phyloP scores from a whole-genome alignment of 2,888 invertebrate species.

The Oligia latruncula region DNA sequence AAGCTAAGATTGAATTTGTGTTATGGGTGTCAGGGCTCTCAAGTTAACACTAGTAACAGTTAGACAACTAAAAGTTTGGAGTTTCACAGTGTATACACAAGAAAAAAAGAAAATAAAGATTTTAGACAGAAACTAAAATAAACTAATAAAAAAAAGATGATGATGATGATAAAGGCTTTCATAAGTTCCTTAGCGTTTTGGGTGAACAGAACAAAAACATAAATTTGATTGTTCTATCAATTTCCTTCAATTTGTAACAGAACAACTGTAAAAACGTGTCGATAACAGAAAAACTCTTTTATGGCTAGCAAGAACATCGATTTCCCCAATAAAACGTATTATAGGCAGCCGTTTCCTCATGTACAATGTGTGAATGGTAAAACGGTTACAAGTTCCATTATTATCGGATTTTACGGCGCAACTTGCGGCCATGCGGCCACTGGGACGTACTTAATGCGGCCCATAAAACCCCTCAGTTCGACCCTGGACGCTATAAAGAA shows the following conservation, averaged over 20 bases:
- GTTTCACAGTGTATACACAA: too few species aligned
- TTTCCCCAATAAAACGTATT: slow-evolving; percentile 34
- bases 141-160: not conserved
- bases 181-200: not conserved
- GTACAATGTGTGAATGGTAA: slow-evolving; percentile 53
- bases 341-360: slow-evolving; percentile 38
- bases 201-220: too few species aligned
- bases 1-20: not conserved
- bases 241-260: not conserved
- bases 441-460: slow-evolving; percentile 60
- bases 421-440: slow-evolving; percentile 60
- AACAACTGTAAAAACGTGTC: not conserved
- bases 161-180: not conserved
- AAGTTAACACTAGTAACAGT: not conserved
- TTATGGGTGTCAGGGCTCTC: not conserved
- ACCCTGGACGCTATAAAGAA: slow-evolving; percentile 55
- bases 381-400: slow-evolving; percentile 55
- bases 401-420: slow-evolving; percentile 67
- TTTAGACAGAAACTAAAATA: not conserved
- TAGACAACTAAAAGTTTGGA: not conserved
- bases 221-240: not conserved
- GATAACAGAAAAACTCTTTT: not conserved
- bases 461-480: slow-evolving; percentile 54
- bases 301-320: slow-evolving; percentile 21
- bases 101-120: not conserved